phyloP scores from a whole-genome alignment of 2,113 vertebrate genomes.

The Rutilus rutilus region DNA sequence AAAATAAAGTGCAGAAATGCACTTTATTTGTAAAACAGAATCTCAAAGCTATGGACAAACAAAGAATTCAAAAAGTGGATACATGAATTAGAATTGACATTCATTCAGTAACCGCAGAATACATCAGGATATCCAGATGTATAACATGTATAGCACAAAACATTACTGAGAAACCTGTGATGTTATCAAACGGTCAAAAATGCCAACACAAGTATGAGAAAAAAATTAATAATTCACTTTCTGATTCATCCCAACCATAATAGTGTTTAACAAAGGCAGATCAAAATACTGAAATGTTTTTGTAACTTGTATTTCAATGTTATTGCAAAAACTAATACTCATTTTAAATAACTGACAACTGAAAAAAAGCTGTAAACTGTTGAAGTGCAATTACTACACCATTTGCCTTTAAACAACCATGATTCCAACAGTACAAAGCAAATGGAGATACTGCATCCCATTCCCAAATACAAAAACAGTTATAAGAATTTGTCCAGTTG shows the following conservation, averaged over 20 bases:
- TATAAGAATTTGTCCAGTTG: neutral
- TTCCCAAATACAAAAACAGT: constrained; percentile 5
- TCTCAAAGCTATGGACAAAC: neutral
- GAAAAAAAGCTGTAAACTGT: constrained; percentile 42
- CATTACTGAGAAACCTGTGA: constrained; percentile 20
- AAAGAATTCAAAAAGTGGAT: neutral
- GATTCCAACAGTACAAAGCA: constrained; percentile 13
- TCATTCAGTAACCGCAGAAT: constrained; percentile 37
- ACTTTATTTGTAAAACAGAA: neutral
- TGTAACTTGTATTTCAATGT: neutral
- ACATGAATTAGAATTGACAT: neutral
- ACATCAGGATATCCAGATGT: constrained; percentile 37
- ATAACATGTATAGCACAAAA: constrained; percentile 34
- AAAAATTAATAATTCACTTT: neutral
- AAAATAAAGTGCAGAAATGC: neutral
- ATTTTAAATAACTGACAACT: neutral
- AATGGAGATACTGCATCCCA: constrained; percentile 19
- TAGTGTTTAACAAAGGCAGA: constrained; percentile 4
- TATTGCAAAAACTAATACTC: constrained; percentile 21
- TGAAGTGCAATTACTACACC: constrained; percentile 55
- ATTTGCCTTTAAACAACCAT: constrained; percentile 28
- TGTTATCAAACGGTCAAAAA: constrained; percentile 42
- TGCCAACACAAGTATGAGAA: constrained; percentile 28
- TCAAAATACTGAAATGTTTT: neutral
- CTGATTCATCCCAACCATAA: neutral